Evolutionary conservation across 2,113 vertebrate genomes (phyloP).

Genomic region (Cynoglossus semilaevis): DNA sequence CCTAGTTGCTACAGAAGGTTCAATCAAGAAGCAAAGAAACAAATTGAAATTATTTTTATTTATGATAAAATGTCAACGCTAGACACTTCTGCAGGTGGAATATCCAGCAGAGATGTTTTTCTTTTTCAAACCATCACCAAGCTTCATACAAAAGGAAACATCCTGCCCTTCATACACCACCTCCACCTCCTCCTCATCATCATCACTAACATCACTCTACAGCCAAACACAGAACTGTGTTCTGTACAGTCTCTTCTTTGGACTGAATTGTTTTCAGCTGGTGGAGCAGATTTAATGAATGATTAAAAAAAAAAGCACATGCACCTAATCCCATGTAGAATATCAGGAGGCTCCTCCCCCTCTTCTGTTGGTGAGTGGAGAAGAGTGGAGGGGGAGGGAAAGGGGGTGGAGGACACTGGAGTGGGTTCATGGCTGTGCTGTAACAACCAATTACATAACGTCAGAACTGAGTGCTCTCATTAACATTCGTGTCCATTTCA

Average conservation of each 20-base stretch:
- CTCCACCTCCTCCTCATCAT: constrained; percentile 2
- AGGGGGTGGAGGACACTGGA: constrained; percentile 32
- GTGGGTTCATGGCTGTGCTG: constrained; percentile 61
- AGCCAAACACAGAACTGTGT: background rate
- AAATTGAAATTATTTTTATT: no score
- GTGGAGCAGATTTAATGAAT: constrained; percentile 53
- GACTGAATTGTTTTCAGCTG: constrained; percentile 38
- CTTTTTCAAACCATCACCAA: background rate
- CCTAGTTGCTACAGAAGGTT: no score
- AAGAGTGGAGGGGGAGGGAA: background rate
- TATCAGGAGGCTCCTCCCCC: constrained; percentile 54
- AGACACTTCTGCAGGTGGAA: no score
- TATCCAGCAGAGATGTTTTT: no score
- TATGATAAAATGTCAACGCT: no score
- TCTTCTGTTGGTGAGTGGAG: constrained; percentile 41
- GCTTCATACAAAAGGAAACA: background rate
- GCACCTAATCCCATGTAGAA: constrained; percentile 58
- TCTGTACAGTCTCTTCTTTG: background rate
- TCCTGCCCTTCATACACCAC: rapidly evolving
- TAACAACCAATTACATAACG: constrained; percentile 75
- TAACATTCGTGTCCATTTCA: constrained; percentile 54
- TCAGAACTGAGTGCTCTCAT: constrained; percentile 51
- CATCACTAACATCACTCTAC: no score
- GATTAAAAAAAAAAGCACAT: constrained; percentile 54
- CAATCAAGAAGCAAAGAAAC: no score